Conservation (phyloP, 2,797 vertebrate species). For the Bovichtus diacanthus region DNA sequence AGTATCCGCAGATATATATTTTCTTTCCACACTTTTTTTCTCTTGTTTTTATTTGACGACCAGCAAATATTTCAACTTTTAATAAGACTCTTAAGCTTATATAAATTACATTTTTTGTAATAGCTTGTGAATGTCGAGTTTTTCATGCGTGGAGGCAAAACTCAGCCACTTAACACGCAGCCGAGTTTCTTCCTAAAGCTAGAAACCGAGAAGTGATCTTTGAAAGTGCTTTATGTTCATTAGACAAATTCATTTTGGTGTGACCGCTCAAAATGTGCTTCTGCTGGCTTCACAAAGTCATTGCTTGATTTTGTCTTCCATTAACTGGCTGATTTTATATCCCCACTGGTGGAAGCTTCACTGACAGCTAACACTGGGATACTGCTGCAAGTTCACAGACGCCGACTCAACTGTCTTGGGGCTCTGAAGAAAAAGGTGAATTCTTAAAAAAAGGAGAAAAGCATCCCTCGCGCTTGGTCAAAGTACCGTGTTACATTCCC, state of each 20-base stretch:
- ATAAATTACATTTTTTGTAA: slow-evolving; percentile 1
- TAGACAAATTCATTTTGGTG: slow-evolving; percentile 8
- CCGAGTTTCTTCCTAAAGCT: not conserved
- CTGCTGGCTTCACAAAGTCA: slow-evolving; percentile 8
- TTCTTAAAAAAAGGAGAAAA: slow-evolving; percentile 3
- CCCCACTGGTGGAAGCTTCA: not conserved
- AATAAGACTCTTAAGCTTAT: not conserved
- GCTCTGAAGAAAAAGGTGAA: slow-evolving; percentile 3
- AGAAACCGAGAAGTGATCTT: not conserved
- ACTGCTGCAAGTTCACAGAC: not conserved
- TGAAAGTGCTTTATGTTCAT: slow-evolving; percentile 25
- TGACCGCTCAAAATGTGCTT: slow-evolving; percentile 4
- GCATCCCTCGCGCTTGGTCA: not conserved
- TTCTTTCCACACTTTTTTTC: not conserved
- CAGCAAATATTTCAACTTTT: not conserved
- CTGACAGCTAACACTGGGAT: not conserved
- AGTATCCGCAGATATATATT: not conserved
- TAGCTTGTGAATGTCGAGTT: not conserved
- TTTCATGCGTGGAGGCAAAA: not conserved
- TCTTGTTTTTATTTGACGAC: not conserved
- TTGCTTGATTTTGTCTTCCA: slow-evolving; percentile 11
- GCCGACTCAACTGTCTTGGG: not conserved
- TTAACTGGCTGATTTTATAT: not conserved
- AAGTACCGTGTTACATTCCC: not conserved
- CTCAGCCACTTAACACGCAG: not conserved